Evolutionary conservation across 2,888 invertebrate genomes (phyloP).

Genomic region (Gryllus longicercus): DNA sequence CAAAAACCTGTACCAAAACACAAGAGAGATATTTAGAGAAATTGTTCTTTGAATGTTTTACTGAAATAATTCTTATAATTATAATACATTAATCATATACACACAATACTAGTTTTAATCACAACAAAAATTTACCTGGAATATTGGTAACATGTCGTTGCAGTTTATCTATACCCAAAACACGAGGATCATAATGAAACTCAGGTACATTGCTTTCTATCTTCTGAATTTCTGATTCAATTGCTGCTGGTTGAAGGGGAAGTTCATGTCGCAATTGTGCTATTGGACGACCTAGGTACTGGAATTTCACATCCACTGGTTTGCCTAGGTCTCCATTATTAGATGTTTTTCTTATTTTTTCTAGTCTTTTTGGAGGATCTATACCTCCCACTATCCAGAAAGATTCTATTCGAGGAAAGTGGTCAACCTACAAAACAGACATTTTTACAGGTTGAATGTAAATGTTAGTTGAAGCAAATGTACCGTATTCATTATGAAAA

Average conservation of each 20-base stretch:
- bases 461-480: background rate
- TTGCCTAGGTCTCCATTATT: constrained; percentile 47
- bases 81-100: too few relatives aligned
- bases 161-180: constrained; percentile 56
- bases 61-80: constrained; percentile 21
- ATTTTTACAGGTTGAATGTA: background rate
- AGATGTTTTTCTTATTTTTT: constrained; percentile 18
- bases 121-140: constrained; percentile 57
- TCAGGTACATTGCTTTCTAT: constrained; percentile 56
- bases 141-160: constrained; percentile 67
- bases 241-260: constrained; percentile 63
- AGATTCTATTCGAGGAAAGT: constrained; percentile 75
- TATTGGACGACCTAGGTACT: constrained; percentile 66
- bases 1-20: constrained; percentile 65
- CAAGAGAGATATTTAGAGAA: constrained; percentile 19
- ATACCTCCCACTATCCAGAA: constrained; percentile 82
- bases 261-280: constrained; percentile 64
- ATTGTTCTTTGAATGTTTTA: background rate
- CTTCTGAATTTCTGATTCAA: constrained; percentile 56
- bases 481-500: background rate
- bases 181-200: constrained; percentile 59
- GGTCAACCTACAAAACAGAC: constrained; percentile 60
- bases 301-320: constrained; percentile 62
- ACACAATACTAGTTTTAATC: constrained; percentile 12
- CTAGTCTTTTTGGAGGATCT: constrained; percentile 50